Base-by-base conservation (phyloP, 2,113 vertebrate species). In the Calypte anna region DNA sequence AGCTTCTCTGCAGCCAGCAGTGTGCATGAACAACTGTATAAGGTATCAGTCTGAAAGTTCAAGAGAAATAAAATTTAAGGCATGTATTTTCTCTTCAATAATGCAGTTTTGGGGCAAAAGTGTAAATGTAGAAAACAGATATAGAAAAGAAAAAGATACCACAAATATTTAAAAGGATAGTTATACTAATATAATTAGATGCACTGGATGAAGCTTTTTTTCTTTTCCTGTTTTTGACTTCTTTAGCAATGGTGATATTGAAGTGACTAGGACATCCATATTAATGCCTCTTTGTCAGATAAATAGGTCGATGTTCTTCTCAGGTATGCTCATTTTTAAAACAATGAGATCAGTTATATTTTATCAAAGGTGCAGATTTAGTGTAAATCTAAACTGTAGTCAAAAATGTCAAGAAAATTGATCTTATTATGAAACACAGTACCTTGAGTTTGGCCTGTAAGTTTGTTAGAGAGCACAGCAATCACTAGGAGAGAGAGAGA, bases 401-500 rank as follows among this genome's bases (percentile, higher is more conserved):
- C 73, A 91, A 94, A 97, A 97, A 84, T 78, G 31, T 75, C 86
- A 69, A 93, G 88, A 90, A 93, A 97, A 97, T 95, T 97, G 88
- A 94, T 96, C 85, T 97, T 94, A 43, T 95, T 95, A 61, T 82
- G 89, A 96, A 97, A 92, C 82, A 78, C 58, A 84, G 48, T 79
- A 90, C 85, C 91, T 94, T 81, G 85, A 73, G 69, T 97, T 97
- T 96, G 86, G 97, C 93, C 88, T 95, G 48, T 80, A 81, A 62
- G 63, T 68, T 81, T 96, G 82, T 96, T 69, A 85, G 68, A 86
- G 58, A 91, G 40, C 67, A 69, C 43, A 54, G 84, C 63, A 90
- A 92, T 97, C 93, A 86, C 75, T 94, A 62, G 82, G 73, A 79
- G 83, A 90, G 61, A 90, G 61, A 63, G 58, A 95, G 61, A 91